Evolutionary conservation across 2,888 invertebrate genomes (phyloP).

Genomic region (Ceraclea dissimilis): DNA sequence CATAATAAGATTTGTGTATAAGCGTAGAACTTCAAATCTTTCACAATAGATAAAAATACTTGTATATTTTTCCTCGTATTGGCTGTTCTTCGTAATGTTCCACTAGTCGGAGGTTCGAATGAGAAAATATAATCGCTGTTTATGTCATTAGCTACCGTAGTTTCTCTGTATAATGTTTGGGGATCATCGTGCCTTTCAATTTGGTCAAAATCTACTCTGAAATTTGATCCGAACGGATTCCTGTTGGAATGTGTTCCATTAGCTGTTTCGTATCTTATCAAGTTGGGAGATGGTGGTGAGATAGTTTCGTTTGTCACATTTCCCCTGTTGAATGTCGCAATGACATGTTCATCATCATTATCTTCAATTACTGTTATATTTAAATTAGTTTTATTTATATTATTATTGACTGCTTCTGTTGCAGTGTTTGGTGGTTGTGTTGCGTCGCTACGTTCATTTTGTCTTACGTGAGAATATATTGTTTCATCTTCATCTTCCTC

Average conservation of each 20-base stretch:
- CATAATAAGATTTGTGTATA: slow-evolving; percentile 47
- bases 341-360: slow-evolving; percentile 23
- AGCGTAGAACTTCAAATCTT: slow-evolving; percentile 48
- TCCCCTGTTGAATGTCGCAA: slow-evolving; percentile 20
- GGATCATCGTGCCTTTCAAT: slow-evolving; percentile 41
- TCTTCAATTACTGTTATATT: slow-evolving; percentile 1
- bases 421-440: slow-evolving; percentile 9
- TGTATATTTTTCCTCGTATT: slow-evolving; percentile 42
- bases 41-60: slow-evolving; percentile 39
- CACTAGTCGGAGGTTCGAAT: slow-evolving; percentile 30
- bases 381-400: slow-evolving; percentile 7
- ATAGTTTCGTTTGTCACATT: slow-evolving; percentile 18
- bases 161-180: slow-evolving; percentile 49
- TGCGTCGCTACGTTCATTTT: no score
- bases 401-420: slow-evolving; percentile 5
- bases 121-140: slow-evolving; percentile 36
- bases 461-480: slow-evolving; percentile 37
- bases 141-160: slow-evolving; percentile 43
- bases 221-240: slow-evolving; percentile 38
- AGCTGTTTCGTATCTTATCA: slow-evolving; percentile 15
- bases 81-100: slow-evolving; percentile 41
- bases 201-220: slow-evolving; percentile 36
- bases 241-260: slow-evolving; percentile 7
- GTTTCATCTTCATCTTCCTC: slow-evolving; percentile 51
- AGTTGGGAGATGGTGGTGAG: slow-evolving; percentile 13